phyloP scores from a whole-genome alignment of 1,140 invertebrate species.

The Alviniconcha marisindica region DNA sequence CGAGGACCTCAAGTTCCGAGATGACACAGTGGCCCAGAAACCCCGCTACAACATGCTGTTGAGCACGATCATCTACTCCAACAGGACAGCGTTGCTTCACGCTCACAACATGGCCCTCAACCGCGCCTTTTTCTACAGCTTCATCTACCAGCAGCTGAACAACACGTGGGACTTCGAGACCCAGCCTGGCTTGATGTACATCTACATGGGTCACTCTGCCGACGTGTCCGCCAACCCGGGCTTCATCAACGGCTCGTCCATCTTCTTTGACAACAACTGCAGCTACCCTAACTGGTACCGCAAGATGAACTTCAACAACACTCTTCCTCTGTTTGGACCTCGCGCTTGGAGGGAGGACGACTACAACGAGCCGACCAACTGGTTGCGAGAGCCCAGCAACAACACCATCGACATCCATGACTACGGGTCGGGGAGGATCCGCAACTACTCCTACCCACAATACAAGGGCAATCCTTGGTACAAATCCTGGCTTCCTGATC shows the following conservation, averaged over 20 bases:
- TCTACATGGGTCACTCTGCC: constrained; percentile 95
- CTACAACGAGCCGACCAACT: constrained; percentile 76
- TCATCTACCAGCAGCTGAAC: constrained; percentile 86
- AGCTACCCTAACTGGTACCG: constrained; percentile 96
- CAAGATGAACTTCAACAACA: constrained; percentile 96
- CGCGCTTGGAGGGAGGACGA: constrained; percentile 83
- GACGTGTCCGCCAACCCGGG: constrained; percentile 94
- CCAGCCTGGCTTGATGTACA: constrained; percentile 99
- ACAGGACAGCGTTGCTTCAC: constrained; percentile 94
- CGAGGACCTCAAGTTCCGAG: constrained; percentile 85
- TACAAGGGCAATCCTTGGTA: constrained; percentile 97
- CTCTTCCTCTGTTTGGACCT: constrained; percentile 95
- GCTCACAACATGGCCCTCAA: constrained; percentile 97
- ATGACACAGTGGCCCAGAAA: constrained; percentile 90
- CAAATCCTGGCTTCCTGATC: constrained; percentile 86
- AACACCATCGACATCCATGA: constrained; percentile 73
- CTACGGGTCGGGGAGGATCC: constrained; percentile 78
- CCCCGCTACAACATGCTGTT: constrained; percentile 97
- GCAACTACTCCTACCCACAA: constrained; percentile 93
- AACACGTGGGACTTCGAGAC: constrained; percentile 80
- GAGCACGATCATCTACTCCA: constrained; percentile 89
- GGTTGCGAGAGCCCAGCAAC: constrained; percentile 75
- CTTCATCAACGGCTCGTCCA: constrained; percentile 92
- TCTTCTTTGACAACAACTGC: constrained; percentile 96
- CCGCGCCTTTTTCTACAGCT: constrained; percentile 92